Base-by-base conservation (phyloP, 2,797 vertebrate genomes). In the Epinephelus malabaricus region DNA sequence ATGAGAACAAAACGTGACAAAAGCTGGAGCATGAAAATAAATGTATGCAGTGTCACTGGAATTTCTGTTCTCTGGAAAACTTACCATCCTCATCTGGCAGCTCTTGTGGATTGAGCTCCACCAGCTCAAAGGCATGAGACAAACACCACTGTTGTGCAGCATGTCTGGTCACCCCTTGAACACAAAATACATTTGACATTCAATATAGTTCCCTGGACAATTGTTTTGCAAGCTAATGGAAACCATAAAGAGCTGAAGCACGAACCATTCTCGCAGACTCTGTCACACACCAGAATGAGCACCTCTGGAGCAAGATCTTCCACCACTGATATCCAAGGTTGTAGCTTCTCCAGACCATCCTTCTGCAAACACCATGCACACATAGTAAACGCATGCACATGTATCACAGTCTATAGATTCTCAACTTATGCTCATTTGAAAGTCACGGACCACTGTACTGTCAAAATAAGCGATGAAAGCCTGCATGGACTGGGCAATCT, bases 121-220 rank as follows among this genome's bases (percentile, higher is more conserved):
- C 97, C 89, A 99, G 92, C 84, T 99, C 98, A 88, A 99, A 99
- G 3, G 97, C 95, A 13, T 99, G 97, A 75, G 96, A 93, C 91
- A 99, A 96, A 89, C 98, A 99, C 98, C 98, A 99, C 76, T 99
- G 97, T 73, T 99, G 98, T 51, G 98, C 98, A 65, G 97, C 96
- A 63, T 98, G 97, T 78, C 97, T 95, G 82, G 70, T 97, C 51
- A 99, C 91, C 43, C 98, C 98, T 99, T 46, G 6, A 79, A 64
- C 3, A 76, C 0, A 69, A 73, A 79, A n/a, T 1, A 2, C 4
- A 69, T 25, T 19, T 62, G 3, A 76, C 1, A 43, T 45, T 4
- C 4, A 15, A 38, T 18, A 23, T 1, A 50, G 2, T 18, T 13
- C 2, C 6, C 18, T 30, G 21, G 0, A 53, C 30, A 53, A 49